These are phyloP conservation scores for Crenichthys baileyi DNA, from an alignment of 2,797 vertebrate species.

Conservation along the genomic window DNA sequence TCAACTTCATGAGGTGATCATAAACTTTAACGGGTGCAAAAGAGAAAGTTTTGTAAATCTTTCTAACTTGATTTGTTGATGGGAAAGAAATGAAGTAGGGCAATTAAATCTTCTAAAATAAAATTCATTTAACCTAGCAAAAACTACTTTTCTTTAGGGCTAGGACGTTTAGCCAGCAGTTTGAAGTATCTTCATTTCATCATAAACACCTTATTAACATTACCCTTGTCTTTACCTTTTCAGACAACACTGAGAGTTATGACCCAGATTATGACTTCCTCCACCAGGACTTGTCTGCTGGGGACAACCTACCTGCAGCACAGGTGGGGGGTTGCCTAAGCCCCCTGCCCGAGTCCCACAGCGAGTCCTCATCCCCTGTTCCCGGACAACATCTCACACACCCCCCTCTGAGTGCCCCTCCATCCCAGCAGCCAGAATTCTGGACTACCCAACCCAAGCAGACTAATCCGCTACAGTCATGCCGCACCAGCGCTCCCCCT, in stretches of 20 bases:
- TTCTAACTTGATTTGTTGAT: not conserved
- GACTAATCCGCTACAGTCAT: conserved; percentile 47
- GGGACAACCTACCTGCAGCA: conserved; percentile 88
- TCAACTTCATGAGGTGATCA: not conserved
- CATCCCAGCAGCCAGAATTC: conserved; percentile 69
- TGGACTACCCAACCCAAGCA: conserved; percentile 65
- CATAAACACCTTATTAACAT: conserved; percentile 1
- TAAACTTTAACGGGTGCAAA: not conserved
- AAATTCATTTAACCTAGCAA: not conserved
- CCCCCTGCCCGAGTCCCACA: conserved; percentile 91
- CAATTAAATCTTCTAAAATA: too few species aligned
- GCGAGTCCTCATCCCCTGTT: conserved; percentile 89
- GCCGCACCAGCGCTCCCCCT: conserved; percentile 79
- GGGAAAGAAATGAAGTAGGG: too few species aligned
- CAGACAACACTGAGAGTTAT: conserved; percentile 88
- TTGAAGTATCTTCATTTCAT: not conserved
- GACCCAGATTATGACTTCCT: conserved; percentile 99
- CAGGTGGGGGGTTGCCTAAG: conserved; percentile 85
- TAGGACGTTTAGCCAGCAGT: not conserved
- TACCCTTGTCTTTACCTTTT: conserved; percentile 16
- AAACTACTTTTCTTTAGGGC: not conserved
- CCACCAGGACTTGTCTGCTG: conserved; percentile 92
- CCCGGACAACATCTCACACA: conserved; percentile 84
- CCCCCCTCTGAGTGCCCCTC: conserved; percentile 79
- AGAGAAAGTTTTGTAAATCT: not conserved